Conservation (phyloP, 2,888 invertebrate species). For the Auanema sp. region DNA sequence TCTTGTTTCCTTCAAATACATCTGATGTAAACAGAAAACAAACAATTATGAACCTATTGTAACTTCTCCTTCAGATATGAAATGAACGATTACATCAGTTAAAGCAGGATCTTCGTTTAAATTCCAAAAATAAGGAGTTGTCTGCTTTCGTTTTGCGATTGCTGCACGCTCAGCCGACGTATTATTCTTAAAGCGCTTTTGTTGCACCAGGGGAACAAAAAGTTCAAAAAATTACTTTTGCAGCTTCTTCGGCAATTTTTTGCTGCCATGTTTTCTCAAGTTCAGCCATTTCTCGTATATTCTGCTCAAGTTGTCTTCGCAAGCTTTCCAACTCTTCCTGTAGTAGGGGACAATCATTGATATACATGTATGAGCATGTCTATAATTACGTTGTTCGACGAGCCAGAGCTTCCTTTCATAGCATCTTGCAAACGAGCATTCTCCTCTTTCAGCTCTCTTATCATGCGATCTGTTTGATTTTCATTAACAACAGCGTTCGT, state of each 20-base stretch:
- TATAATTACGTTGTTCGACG: neutral
- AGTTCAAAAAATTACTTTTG: constrained; percentile 33
- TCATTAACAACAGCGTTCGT: constrained; percentile 70
- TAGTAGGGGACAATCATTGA: neutral
- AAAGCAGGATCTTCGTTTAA: constrained; percentile 70
- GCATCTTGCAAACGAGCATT: constrained; percentile 68
- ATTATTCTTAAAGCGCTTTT: constrained; percentile 20
- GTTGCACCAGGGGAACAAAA: neutral
- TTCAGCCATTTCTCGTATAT: constrained; percentile 68
- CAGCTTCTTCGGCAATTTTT: constrained; percentile 58
- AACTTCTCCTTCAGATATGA: constrained; percentile 67
- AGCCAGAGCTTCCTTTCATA: constrained; percentile 42
- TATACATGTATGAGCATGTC: neutral
- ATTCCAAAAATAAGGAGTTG: constrained; percentile 69
- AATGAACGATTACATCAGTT: constrained; percentile 69
- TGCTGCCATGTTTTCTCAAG: constrained; percentile 68
- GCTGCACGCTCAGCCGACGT: constrained; percentile 32
- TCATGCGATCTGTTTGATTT: constrained; percentile 69
- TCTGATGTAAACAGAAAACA: neutral
- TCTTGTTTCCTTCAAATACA: constrained; percentile 65
- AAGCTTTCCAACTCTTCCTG: constrained; percentile 57
- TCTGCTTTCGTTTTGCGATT: constrained; percentile 45
- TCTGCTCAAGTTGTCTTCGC: constrained; percentile 65
- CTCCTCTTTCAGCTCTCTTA: constrained; percentile 70
- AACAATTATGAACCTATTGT: constrained; percentile 33